phyloP scores from a whole-genome alignment of 2,113 vertebrate species.

The Pagrus major region DNA sequence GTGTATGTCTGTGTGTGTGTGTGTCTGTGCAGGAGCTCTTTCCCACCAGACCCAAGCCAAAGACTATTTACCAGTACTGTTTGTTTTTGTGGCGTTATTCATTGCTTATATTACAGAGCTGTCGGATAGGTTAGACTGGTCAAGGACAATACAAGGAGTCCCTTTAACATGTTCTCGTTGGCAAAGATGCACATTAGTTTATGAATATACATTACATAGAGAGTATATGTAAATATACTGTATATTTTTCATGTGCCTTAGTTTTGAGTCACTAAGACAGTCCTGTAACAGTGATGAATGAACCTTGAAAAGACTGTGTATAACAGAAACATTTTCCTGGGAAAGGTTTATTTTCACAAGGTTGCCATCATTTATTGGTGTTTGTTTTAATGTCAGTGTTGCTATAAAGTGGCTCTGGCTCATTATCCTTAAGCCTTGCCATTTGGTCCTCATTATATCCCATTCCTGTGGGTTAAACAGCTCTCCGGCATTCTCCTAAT shows the following conservation, averaged over 20 bases:
- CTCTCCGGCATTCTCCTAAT: slow-evolving; percentile 40
- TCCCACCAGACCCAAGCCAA: slow-evolving; percentile 44
- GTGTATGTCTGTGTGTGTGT: slow-evolving; percentile 4
- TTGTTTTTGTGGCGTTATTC: neutral
- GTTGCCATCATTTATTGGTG: slow-evolving; percentile 60
- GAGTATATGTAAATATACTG: neutral
- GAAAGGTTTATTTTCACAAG: slow-evolving; percentile 59
- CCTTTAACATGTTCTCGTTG: too few species aligned
- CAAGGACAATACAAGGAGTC: neutral
- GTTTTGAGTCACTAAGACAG: neutral
- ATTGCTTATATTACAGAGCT: neutral
- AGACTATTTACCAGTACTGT: neutral
- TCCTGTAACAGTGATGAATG: slow-evolving; percentile 5
- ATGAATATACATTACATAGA: too few species aligned
- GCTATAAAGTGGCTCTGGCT: slow-evolving; percentile 64
- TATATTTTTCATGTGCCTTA: neutral
- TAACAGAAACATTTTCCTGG: slow-evolving; percentile 17
- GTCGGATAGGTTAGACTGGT: neutral
- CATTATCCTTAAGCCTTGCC: slow-evolving; percentile 67
- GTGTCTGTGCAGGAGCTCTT: slow-evolving; percentile 13
- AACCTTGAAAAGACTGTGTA: slow-evolving; percentile 12
- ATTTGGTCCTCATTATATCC: slow-evolving; percentile 71
- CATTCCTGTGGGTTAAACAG: slow-evolving; percentile 66
- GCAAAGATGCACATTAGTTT: too few species aligned
- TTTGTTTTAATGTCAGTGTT: slow-evolving; percentile 68